Evolutionary conservation across 2,113 vertebrate genomes (phyloP), one percentile per base, ranked within the genome.

Genomic region (Bagarius yarrelli): DNA sequence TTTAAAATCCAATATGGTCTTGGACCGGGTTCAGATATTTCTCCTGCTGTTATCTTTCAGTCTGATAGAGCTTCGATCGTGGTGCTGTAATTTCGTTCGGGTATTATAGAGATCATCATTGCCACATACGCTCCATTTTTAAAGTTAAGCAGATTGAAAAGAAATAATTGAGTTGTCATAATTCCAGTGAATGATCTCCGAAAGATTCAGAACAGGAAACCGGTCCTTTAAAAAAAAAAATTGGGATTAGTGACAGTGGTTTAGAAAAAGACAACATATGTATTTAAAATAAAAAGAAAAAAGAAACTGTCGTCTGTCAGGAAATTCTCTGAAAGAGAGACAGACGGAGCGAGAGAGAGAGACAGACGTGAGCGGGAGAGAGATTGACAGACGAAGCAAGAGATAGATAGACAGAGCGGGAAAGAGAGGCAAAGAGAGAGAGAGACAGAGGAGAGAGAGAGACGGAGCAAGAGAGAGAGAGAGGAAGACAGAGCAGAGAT

Each of bases 231-330:
- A 13, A 76, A 27, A 44, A 30, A 11, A 64, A 5, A 27, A 4
- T 77, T 19, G 19, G 56, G 19, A 53, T 63, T 32, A 66, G 32
- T 59, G 55, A 47, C 69, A 79, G 36, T 47, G 34, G 13, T 0
- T 36, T 14, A 32, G 69, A 32, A 32, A 19, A 11, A 21, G 27
- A 6, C 25, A 23, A 3, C n/a, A n/a, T 34, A 21, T 79, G 14
- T 34, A 69, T 76, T 80, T 56, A 73, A 23, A 52, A 73, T 23
- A 27, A 73, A 69, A 73, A 78, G 56, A 63, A 53, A 79, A 19
- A 84, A 76, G 80, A 84, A 84, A 57, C 52, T 56, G 59, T 81
- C 55, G 12, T 40, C 18, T 56, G 64, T 69, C 71, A 57, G 71
- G 55, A 80, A 53, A 50, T 36, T 67, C 66, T 40, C 77, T 74